Base-by-base conservation (phyloP, 1,140 invertebrate genomes). In the Notospermus geniculatus region DNA sequence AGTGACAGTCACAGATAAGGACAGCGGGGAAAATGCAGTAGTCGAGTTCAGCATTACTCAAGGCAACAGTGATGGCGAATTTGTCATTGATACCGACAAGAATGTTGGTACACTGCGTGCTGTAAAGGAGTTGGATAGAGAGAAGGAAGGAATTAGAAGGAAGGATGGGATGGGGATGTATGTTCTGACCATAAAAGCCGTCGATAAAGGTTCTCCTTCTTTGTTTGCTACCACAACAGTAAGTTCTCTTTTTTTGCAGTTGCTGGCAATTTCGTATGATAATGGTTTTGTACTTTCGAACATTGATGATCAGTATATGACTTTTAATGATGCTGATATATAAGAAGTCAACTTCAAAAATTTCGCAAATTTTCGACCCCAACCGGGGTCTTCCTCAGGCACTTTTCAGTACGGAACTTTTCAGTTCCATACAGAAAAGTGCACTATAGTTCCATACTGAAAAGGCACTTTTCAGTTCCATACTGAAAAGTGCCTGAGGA, bases 101-200 rank as follows among this genome's bases (percentile, higher is more conserved):
- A 23, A 23, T 50, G 19, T 23, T 19, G 46, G 46, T n/a, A 27
- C 25, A 27, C 9, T 50, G n/a, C n/a, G 46, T 5, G 46, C 25
- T 50, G 46, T 50, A 27, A 50, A 50, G 25, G 25, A 23, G n/a
- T n/a, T 50, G 4, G 46, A 50, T n/a, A 19, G 46, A n/a, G 46
- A 50, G 46, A 50, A 50, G n/a, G 5, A 19, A 50, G 46, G 46
- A 5, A 4, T 50, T n/a, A 27, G 4, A 4, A 19, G 4, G n/a
- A 50, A 27, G 25, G n/a, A 50, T n/a, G 46, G 46, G 4, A 19
- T 19, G n/a, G 46, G 19, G n/a, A n/a, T 50, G 19, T 50, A 50
- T 50, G 25, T 23, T 23, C n/a, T 50, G n/a, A 50, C n/a, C n/a
- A 50, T 50, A 5, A 27, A 50, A n/a, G 46, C 46, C 4, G 4